Evolutionary conservation across 2,888 invertebrate species (phyloP), one percentile per base, ranked within the genome.

Genomic region (Tholera decimalis): DNA sequence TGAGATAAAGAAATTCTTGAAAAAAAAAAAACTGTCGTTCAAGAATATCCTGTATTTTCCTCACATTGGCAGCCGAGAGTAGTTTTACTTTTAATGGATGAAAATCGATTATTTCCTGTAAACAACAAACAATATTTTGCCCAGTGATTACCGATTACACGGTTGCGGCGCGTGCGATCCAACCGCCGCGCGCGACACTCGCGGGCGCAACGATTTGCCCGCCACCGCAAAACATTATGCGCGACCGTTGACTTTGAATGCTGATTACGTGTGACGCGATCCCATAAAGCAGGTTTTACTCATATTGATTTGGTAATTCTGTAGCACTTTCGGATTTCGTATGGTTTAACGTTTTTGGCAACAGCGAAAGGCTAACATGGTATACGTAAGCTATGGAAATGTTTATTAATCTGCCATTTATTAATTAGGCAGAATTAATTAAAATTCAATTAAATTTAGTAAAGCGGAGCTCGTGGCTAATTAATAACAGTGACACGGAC

Each of bases 91-190:
- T 18, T 18, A 39, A 60, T 15, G 59, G 33, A 50, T 26, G 58
- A 43, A 57, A 15, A 35, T 24, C 2, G 4, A 51, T 15, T 15
- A 4, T 44, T 46, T 59, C 5, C 6, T 33, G 30, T 50, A 47
- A 44, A 51, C 39, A 50, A 43, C 39, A 59, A 50, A 43, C 43
- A 59, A 64, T 64, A 49, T 50, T 59, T 60, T 68, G 54, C 61
- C 68, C 69, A 50, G 44, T 79, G 73, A 85, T 87, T 86, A 86
- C 63, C 76, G 83, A 87, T 87, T 87, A 87, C 83, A 85, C 73
- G 83, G 76, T 74, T 68, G 70, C 50, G 64, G 77, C 85, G 83
- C 84, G 78, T 77, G 83, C 77, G 78, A 53, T 66, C 66, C 65
- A 22, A 63, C 63, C 61, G 57, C 60, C 30, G 64, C 62, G 58